Conservation (phyloP, 2,113 vertebrate genomes). For the Agelaius tricolor region DNA sequence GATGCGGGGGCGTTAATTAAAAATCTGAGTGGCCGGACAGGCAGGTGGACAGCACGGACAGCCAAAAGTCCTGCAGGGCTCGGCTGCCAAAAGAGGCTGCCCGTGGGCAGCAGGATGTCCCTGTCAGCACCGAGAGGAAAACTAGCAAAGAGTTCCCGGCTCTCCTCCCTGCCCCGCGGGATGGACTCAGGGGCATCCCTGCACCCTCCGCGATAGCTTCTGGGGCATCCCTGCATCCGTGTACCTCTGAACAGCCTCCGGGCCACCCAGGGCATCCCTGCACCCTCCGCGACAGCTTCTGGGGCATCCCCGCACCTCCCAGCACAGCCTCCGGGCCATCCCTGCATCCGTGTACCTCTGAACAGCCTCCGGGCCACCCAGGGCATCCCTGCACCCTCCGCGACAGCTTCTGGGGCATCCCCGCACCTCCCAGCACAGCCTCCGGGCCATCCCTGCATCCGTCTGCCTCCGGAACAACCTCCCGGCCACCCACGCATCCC, state of each 20-base stretch:
- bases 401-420: neutral
- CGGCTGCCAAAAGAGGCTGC: neutral
- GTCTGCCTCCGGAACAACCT: no score
- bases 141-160: neutral
- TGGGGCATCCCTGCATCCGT: neutral
- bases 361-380: neutral
- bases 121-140: neutral
- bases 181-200: neutral
- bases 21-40: fast-evolving
- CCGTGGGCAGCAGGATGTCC: neutral
- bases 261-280: neutral
- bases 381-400: no score
- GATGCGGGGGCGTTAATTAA: fast-evolving
- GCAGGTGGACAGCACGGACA: neutral
- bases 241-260: neutral
- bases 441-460: no score
- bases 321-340: no score
- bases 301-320: neutral
- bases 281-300: neutral
- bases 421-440: neutral
- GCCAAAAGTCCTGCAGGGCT: fast-evolving
- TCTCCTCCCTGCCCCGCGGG: neutral
- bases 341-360: neutral
- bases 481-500: no score
- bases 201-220: neutral